Evolutionary conservation across 2,113 vertebrate species (phyloP).

Genomic region (Microcebus murinus): DNA sequence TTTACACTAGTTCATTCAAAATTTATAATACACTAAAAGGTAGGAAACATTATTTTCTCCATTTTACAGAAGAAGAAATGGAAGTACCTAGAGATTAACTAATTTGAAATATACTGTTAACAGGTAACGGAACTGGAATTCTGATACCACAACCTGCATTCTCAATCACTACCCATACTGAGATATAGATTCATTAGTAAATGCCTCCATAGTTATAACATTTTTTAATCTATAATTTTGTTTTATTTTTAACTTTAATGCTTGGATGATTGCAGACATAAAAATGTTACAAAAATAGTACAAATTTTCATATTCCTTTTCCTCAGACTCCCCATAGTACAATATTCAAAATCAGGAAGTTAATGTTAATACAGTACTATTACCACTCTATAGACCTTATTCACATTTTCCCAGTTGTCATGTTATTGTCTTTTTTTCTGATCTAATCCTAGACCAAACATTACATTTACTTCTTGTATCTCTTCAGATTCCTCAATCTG

Average conservation of each 20-base stretch:
- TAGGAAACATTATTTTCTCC: background rate
- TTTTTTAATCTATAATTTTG: background rate
- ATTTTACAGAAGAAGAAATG: constrained; percentile 18
- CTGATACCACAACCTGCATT: background rate
- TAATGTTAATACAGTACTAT: background rate
- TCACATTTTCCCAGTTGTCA: background rate
- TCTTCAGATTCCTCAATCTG: background rate
- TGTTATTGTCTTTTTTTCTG: background rate
- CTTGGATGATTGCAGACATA: background rate
- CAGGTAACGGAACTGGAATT: background rate
- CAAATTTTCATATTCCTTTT: background rate
- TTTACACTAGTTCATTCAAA: background rate
- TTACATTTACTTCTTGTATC: background rate
- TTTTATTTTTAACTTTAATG: background rate
- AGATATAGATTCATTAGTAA: background rate
- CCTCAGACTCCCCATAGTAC: background rate
- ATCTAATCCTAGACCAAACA: background rate
- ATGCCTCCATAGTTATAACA: background rate
- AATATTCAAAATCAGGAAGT: constrained; percentile 13
- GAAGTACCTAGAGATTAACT: background rate
- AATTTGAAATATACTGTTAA: background rate
- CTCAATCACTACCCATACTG: background rate
- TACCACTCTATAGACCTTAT: background rate
- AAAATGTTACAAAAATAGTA: background rate
- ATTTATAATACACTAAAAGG: background rate